A percentile compares a stretch with the other conserved stretches of the same genome.
Conservation (phyloP, 2,797 vertebrate species). For the Coregonus suidteri region DNA sequence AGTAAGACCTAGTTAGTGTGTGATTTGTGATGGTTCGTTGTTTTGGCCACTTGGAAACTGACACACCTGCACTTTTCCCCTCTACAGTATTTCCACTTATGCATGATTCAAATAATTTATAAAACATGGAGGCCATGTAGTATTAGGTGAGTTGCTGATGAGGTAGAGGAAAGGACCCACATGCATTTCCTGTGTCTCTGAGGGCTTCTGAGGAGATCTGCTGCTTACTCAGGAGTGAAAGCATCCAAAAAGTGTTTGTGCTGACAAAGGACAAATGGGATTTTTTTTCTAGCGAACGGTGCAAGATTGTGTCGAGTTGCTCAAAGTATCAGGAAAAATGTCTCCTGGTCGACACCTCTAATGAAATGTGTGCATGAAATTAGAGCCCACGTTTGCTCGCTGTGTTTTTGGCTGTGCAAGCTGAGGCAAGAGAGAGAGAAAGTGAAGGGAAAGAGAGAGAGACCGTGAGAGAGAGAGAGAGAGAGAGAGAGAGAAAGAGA, state of each 20-base stretch:
- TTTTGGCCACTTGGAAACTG: conserved; percentile 23
- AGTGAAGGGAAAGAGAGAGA: not conserved
- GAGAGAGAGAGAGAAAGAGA: not conserved
- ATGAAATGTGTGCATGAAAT: conserved; percentile 91
- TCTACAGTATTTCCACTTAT: conserved; percentile 59
- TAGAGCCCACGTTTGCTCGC: conserved; percentile 70
- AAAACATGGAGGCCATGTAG: conserved; percentile 69
- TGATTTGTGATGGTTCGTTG: too few species aligned
- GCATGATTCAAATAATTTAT: conserved; percentile 66
- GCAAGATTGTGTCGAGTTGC: conserved; percentile 91
- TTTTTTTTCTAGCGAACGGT: conserved; percentile 83
- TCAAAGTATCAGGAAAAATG: conserved; percentile 79
- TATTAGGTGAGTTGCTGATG: conserved; percentile 73
- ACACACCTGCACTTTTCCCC: conserved; percentile 53
- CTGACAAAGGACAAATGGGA: conserved; percentile 97
- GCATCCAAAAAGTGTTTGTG: conserved; percentile 95
- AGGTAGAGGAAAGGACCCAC: conserved; percentile 68
- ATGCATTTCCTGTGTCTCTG: conserved; percentile 76
- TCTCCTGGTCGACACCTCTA: conserved; percentile 83
- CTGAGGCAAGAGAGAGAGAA: conserved; percentile 13
- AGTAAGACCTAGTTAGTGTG: not conserved
- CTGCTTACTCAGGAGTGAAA: conserved; percentile 97
- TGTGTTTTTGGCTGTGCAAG: conserved; percentile 58
- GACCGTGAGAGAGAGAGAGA: not conserved
- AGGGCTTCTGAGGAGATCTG: conserved; percentile 79